Conservation (phyloP, 2,888 invertebrate genomes). For the Aporophyla nigra region DNA sequence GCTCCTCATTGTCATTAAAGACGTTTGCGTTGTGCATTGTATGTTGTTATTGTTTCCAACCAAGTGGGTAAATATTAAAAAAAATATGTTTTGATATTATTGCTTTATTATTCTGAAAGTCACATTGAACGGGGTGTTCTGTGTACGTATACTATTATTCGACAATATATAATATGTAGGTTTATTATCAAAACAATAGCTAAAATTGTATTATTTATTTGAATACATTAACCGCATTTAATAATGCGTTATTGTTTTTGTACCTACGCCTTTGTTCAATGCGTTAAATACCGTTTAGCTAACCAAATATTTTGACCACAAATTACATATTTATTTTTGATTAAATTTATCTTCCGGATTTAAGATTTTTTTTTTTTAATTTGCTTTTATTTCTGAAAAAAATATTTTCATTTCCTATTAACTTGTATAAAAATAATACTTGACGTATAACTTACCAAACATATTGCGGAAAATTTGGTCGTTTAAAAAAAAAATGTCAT, state of each 20-base stretch:
- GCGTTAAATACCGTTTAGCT: slow-evolving; percentile 7
- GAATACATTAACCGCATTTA: slow-evolving; percentile 27
- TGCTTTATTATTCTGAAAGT: background rate
- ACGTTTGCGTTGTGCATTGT: background rate
- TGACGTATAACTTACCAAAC: background rate
- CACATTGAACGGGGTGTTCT: background rate
- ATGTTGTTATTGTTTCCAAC: background rate
- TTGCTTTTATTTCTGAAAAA: slow-evolving; percentile 9
- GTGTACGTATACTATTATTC: slow-evolving; percentile 10
- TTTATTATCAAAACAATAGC: slow-evolving; percentile 30
- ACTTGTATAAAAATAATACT: background rate
- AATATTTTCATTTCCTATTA: slow-evolving; percentile 5
- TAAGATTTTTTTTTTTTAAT: no score
- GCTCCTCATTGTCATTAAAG: background rate
- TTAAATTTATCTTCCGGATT: background rate
- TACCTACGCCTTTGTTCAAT: slow-evolving; percentile 7
- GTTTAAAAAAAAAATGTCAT: no score
- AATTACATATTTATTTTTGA: no score
- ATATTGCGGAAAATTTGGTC: background rate
- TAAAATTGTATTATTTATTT: slow-evolving; percentile 20
- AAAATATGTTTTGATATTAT: background rate
- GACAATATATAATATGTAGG: slow-evolving; percentile 8
- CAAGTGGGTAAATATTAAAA: background rate
- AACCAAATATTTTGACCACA: slow-evolving; percentile 10
- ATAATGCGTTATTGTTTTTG: slow-evolving; percentile 14